phyloP scores from a whole-genome alignment of 2,888 invertebrate genomes.

The Lasioglossum zephyrum region DNA sequence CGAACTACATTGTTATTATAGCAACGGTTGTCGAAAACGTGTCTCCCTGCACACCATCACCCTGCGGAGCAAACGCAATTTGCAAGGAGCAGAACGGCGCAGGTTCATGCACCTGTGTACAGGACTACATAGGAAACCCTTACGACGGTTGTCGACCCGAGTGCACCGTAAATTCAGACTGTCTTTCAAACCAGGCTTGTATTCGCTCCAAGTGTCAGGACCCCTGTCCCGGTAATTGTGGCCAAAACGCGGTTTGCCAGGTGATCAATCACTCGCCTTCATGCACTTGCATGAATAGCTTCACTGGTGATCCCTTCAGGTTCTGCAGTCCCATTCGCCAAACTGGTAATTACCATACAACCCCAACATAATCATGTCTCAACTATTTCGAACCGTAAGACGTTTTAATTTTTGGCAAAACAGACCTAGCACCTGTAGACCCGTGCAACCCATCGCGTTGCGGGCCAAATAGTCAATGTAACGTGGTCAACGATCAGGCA shows the following conservation, averaged over 20 bases:
- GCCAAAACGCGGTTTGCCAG: conserved; percentile 88
- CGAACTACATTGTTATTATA: conserved; percentile 55
- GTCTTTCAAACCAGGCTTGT: conserved; percentile 85
- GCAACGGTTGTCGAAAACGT: conserved; percentile 60
- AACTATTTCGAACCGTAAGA: not conserved
- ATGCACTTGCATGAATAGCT: conserved; percentile 88
- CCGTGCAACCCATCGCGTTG: conserved; percentile 85
- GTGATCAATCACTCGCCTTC: conserved; percentile 92
- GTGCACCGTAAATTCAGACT: conserved; percentile 84
- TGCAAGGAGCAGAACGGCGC: conserved; percentile 90
- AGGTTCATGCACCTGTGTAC: conserved; percentile 91
- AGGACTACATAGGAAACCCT: conserved; percentile 90
- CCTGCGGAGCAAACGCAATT: conserved; percentile 91
- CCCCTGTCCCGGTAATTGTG: conserved; percentile 85
- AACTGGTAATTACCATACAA: conserved; percentile 76
- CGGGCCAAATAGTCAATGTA: conserved; percentile 85
- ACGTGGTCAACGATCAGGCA: conserved; percentile 83
- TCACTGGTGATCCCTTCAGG: conserved; percentile 89
- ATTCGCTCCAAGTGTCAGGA: conserved; percentile 85
- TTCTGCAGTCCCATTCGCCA: conserved; percentile 85
- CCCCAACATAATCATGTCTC: not conserved
- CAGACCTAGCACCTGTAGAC: conserved; percentile 54
- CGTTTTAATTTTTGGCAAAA: conserved; percentile 1
- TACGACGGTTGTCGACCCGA: conserved; percentile 85
- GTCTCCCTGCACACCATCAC: conserved; percentile 89